These are phyloP conservation scores for Bufotes viridis DNA, from an alignment of 2,797 vertebrate genomes.

Conservation along the genomic window DNA sequence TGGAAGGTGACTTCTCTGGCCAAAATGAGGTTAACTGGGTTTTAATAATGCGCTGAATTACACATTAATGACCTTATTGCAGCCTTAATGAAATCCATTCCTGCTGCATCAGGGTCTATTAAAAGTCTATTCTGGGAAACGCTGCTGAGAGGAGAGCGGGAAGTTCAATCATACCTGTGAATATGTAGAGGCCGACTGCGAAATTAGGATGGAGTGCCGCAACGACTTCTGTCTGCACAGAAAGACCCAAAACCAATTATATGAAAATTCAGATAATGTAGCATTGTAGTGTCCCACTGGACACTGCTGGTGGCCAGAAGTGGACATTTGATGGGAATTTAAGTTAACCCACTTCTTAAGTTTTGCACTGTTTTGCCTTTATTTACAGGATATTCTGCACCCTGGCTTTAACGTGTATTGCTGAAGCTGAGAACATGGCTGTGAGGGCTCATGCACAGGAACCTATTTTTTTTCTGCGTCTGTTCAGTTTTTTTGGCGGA, in stretches of 20 bases:
- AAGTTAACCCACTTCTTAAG: too few relatives aligned
- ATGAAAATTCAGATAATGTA: background rate
- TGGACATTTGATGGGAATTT: too few relatives aligned
- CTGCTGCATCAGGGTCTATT: background rate
- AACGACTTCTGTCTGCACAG: background rate
- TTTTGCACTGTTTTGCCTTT: too few relatives aligned
- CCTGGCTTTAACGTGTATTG: too few relatives aligned
- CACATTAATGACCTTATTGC: conserved; percentile 48
- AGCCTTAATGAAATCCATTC: conserved; percentile 30
- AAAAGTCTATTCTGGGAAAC: conserved; percentile 25
- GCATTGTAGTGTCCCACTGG: too few relatives aligned
- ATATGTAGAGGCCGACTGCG: background rate
- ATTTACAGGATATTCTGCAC: too few relatives aligned
- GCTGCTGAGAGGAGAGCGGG: background rate
- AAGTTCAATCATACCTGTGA: conserved; percentile 14
- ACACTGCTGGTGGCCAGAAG: too few relatives aligned
- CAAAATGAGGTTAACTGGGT: conserved; percentile 29
- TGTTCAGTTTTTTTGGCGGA: too few relatives aligned
- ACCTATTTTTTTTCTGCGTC: too few relatives aligned
- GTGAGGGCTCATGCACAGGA: too few relatives aligned
- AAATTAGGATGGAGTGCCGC: background rate
- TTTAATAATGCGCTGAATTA: conserved; percentile 42
- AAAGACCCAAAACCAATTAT: background rate
- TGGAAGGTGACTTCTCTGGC: background rate
- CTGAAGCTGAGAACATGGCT: too few relatives aligned